Evolutionary conservation across 2,888 invertebrate species (phyloP).

Genomic region (Aleiodes leptofemur): DNA sequence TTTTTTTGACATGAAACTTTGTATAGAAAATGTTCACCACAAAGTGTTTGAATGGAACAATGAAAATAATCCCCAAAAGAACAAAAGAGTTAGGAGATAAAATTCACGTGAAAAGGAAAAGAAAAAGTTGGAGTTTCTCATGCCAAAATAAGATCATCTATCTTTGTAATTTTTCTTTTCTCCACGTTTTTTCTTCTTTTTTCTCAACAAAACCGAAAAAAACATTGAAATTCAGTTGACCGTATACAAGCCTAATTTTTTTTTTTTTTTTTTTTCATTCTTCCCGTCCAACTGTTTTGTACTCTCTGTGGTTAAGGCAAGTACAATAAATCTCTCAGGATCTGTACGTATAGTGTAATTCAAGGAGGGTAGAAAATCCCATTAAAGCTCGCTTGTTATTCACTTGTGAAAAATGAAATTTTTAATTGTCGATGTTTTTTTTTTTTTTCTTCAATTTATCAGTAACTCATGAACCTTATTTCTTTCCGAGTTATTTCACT

Average conservation of each 20-base stretch:
- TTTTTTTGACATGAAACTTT: no score
- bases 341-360: background rate
- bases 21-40: no score
- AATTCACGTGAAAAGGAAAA: background rate
- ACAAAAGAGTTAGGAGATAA: no score
- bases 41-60: no score
- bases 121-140: background rate
- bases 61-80: no score
- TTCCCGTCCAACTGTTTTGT: background rate
- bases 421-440: background rate
- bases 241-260: background rate
- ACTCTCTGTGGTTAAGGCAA: background rate
- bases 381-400: background rate
- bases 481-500: no score
- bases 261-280: conserved; percentile 2
- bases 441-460: background rate
- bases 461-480: background rate
- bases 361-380: background rate
- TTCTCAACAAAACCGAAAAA: background rate
- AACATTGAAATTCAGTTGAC: conserved; percentile 9
- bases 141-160: conserved; percentile 11
- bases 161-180: background rate
- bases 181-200: background rate
- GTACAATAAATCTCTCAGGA: conserved; percentile 17
- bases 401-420: background rate